Percentiles rank a stretch among this genome's conserved stretches.
Conservation (phyloP, 2,797 vertebrate species). For the Fistularia tabacaria region DNA sequence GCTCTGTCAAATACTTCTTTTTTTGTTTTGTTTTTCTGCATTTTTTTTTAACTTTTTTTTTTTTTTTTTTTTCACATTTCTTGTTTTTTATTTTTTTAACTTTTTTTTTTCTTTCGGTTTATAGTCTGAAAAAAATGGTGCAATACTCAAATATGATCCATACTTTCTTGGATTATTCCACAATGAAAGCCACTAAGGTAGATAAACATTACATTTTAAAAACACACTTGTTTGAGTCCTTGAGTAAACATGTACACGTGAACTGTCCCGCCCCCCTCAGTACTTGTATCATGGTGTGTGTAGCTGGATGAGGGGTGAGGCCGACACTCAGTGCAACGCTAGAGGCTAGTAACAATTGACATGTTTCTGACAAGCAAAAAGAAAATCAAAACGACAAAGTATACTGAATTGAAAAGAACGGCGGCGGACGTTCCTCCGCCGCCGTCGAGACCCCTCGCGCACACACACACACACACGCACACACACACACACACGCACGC, state of each 20-base stretch:
- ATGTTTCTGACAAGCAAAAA: conserved; percentile 79
- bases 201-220: conserved; percentile 89
- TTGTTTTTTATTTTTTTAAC: conserved; percentile 53
- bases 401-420: conserved; percentile 65
- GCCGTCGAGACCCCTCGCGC: conserved; percentile 51
- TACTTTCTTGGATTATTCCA: conserved; percentile 89
- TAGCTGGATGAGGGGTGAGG: conserved; percentile 86
- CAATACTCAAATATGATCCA: conserved; percentile 90
- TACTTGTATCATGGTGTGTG: conserved; percentile 77
- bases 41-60: conserved; percentile 54
- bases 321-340: conserved; percentile 97
- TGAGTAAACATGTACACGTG: conserved; percentile 99
- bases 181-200: conserved; percentile 97
- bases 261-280: conserved; percentile 87
- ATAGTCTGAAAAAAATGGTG: conserved; percentile 84
- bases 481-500: conserved; percentile 44
- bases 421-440: conserved; percentile 64
- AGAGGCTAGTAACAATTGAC: conserved; percentile 88
- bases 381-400: conserved; percentile 57
- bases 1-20: conserved; percentile 78
- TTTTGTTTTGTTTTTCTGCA: conserved; percentile 59
- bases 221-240: conserved; percentile 93
- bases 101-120: conserved; percentile 66
- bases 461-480: conserved; percentile 41
- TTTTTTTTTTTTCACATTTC: conserved; percentile 60